Percentiles rank a stretch among this genome's conserved stretches.
Evolutionary conservation across 2,888 invertebrate species (phyloP).

Genomic region (Hypomecis punctinalis): DNA sequence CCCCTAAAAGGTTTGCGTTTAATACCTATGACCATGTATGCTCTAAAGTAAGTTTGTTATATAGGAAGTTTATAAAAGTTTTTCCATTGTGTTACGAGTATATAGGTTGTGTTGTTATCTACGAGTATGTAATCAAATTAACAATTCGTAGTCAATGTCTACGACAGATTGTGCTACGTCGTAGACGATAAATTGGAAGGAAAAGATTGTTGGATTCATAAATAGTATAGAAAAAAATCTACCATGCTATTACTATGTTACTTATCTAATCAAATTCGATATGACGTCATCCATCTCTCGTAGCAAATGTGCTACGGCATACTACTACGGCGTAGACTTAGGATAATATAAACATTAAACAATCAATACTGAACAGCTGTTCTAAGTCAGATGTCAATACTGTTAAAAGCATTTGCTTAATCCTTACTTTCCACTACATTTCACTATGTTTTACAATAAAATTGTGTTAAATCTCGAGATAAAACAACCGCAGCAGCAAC

Average conservation of each 20-base stretch:
- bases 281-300: slow-evolving; percentile 1
- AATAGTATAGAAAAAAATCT: too few relatives aligned
- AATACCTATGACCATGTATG: too few relatives aligned
- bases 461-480: slow-evolving; percentile 7
- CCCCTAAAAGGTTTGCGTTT: too few relatives aligned
- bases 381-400: neutral
- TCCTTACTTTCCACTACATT: neutral
- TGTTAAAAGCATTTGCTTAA: neutral
- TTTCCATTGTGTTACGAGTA: too few relatives aligned
- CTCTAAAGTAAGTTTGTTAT: too few relatives aligned
- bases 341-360: neutral
- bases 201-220: too few relatives aligned
- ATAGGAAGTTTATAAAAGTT: too few relatives aligned
- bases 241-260: too few relatives aligned
- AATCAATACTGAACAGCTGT: too few relatives aligned
- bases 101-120: too few relatives aligned
- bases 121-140: neutral
- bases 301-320: neutral
- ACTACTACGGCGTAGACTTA: slow-evolving; percentile 2
- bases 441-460: slow-evolving; percentile 1
- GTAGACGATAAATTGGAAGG: neutral
- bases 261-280: neutral
- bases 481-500: slow-evolving; percentile 6
- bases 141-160: neutral
- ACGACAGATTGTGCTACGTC: neutral